Evolutionary conservation across 2,888 invertebrate genomes (phyloP).

Genomic region (Paralinhomoeus sp.): DNA sequence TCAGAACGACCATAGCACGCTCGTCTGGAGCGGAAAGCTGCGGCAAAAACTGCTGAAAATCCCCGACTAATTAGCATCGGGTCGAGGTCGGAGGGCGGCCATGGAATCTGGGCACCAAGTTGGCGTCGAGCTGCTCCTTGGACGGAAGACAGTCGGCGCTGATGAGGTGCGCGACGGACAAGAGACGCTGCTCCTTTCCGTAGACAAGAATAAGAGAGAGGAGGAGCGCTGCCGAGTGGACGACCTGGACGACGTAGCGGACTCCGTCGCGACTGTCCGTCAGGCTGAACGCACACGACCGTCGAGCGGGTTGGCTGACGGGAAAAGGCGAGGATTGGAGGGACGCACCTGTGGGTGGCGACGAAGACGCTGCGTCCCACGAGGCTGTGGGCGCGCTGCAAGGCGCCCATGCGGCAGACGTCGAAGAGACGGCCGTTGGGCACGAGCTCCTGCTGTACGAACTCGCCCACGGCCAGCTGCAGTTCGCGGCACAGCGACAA

Average conservation of each 20-base stretch:
- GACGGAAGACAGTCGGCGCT: constrained; percentile 30
- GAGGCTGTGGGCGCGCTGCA: constrained; percentile 13
- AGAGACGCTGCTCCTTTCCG: constrained; percentile 24
- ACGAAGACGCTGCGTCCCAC: constrained; percentile 8
- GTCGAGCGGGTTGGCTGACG: too few species aligned
- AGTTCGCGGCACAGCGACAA: constrained; percentile 22
- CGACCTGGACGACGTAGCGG: constrained; percentile 30
- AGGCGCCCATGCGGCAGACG: constrained; percentile 18
- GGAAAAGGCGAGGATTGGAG: too few species aligned
- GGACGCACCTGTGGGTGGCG: constrained; percentile 19
- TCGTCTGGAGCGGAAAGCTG: constrained; percentile 28
- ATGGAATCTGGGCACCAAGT: constrained; percentile 17
- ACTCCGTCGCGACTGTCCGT: constrained; percentile 26
- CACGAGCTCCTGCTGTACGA: constrained; percentile 11
- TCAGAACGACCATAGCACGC: constrained; percentile 30
- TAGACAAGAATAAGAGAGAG: constrained; percentile 32
- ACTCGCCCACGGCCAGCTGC: constrained; percentile 20
- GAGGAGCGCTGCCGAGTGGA: constrained; percentile 30
- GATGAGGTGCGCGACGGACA: constrained; percentile 31
- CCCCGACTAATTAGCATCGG: not conserved
- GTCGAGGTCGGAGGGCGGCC: too few species aligned
- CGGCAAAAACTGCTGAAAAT: constrained; percentile 24
- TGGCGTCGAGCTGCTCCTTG: constrained; percentile 22
- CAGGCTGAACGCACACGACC: constrained; percentile 25
- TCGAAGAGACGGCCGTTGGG: constrained; percentile 17